Base-by-base conservation (phyloP, 2,888 invertebrate genomes). In the Lucinisca nassula region DNA sequence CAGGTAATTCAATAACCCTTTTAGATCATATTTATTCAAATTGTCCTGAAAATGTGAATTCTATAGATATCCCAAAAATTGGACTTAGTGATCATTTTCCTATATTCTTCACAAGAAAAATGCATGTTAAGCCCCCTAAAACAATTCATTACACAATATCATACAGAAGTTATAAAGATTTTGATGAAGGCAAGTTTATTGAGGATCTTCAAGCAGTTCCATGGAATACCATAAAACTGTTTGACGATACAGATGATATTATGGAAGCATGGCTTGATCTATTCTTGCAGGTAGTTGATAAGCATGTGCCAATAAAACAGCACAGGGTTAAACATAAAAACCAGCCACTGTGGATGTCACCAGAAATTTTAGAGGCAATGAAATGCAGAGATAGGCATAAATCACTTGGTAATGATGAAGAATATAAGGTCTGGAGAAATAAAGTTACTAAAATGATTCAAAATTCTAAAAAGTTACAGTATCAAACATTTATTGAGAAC, bases 101-200 rank as follows among this genome's bases (percentile, higher is more conserved):
- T 30, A 17, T 24, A 27, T 61, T 61, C 30, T 24, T 24, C 30
- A 30, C 61, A 61, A 3, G 61, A 6, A 61, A 61, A 30, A 61
- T 61, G 61, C 61, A 61, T 61, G 61, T 61, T 61, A 3, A 61
- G 30, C 61, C 61, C 24, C 61, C 61, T 61, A 61, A 61, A 17
- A 61, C 30, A 61, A 61, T 2, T 30, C 61, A 61, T 61, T 27
- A 61, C 30, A 61, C 61, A 61, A 61, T 61, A 30, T 61, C 61
- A 30, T 27, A 61, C 30, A 3, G 61, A 61, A 61, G 24, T 30
- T 30, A 27, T 61, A 61, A 27, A 61, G 30, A 4, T 30, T 61
- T 61, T 61, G 61, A 61, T 61, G 61, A 61, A 61, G 27, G 8
- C 27, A 61, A 61, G 17, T 61, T 61, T 61, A 30, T 61, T 61